Conservation (phyloP, 2,113 vertebrate species). For the Raja brachyura region DNA sequence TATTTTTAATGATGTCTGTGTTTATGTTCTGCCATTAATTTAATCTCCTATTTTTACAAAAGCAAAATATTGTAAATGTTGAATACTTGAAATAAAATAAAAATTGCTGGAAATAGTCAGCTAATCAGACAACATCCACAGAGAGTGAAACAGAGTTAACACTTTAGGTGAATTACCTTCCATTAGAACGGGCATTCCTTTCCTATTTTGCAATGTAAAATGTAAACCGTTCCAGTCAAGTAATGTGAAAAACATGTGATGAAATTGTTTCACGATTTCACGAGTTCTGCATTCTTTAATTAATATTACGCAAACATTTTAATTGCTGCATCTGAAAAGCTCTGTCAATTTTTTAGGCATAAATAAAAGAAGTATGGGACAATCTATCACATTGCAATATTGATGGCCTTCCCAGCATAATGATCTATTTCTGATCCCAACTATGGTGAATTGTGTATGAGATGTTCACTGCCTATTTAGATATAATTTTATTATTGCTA, state of each 20-base stretch:
- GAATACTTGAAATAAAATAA: too few relatives aligned
- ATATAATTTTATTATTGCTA: not conserved
- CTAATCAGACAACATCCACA: too few relatives aligned
- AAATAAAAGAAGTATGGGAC: not conserved
- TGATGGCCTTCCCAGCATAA: not conserved
- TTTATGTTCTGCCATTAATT: not conserved
- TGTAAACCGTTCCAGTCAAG: not conserved
- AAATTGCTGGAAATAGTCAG: too few relatives aligned
- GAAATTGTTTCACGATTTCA: not conserved
- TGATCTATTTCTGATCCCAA: not conserved
- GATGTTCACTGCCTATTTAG: not conserved
- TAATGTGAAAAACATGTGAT: too few relatives aligned
- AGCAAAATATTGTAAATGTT: too few relatives aligned
- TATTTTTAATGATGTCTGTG: not conserved
- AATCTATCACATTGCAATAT: not conserved
- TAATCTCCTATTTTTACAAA: not conserved
- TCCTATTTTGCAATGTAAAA: too few relatives aligned
- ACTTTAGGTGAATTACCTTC: too few relatives aligned
- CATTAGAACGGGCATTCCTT: too few relatives aligned
- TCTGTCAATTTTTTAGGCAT: not conserved
- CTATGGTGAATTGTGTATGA: not conserved
- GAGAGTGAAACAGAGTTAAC: too few relatives aligned
- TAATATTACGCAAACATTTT: not conserved
- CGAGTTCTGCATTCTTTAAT: not conserved
- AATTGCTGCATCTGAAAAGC: not conserved